Evolutionary conservation across 1,140 invertebrate species (phyloP), one percentile per base, ranked within the genome.

Genomic region (Cydia splendana): DNA sequence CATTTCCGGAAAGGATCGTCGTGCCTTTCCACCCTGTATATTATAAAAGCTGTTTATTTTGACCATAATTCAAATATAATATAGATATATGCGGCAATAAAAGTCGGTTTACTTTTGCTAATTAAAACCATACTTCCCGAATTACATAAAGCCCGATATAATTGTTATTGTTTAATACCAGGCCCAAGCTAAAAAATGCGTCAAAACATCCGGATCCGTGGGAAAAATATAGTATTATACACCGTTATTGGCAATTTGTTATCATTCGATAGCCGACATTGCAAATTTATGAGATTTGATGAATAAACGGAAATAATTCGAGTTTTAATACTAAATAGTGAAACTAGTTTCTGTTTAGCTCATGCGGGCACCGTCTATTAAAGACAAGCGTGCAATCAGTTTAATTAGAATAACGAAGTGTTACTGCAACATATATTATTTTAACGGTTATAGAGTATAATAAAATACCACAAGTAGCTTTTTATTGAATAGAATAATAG

Each of bases 271-370:
- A 62, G 57, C 57, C 57, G 20, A 62, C 28, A 20, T 71, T 71
- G 67, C 34, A 38, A 71, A 71, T 71, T 71, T 71, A 71, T 38
- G 34, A 38, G 30, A 71, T 24, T 24, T 24, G 24, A 24, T 24
- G 45, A 45, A 71, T 18, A 71, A 71, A 71, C 38, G 67, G 34
- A 71, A 45, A 71, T 38, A 71, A 45, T 45, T 71, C 67, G n/a
- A 71, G 67, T 71, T 71, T 38, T 71, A 38, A 45, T 15, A 71
- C 34, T 2, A 42, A 71, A 34, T 71, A 38, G 67, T 71, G 34
- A 71, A 71, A 71, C 67, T 45, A 45, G 67, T 71, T 71, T 71
- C 30, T 38, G 6, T 67, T 71, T 71, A 1, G 20, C 15, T 34
- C 65, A 69, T 71, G 67, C 15, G 67, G 18, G 53, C 18, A 62